phyloP scores from a whole-genome alignment of 2,113 vertebrate species.

The Gallinago jamesoni region DNA sequence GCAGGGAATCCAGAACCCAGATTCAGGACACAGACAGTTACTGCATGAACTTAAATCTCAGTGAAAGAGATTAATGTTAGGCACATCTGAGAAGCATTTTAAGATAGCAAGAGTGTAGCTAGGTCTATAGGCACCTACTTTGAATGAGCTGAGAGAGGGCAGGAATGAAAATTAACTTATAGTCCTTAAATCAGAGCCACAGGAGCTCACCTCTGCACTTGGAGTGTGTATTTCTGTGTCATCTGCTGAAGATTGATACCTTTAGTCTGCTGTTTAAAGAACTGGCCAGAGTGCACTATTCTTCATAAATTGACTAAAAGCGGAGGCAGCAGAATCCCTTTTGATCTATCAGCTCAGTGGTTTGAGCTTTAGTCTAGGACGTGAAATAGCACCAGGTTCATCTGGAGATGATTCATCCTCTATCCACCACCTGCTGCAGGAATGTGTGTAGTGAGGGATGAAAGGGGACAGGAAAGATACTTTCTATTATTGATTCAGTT shows the following conservation, averaged over 20 bases:
- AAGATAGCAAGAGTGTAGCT: not conserved
- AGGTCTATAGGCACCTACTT: not conserved
- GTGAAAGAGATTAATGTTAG: not conserved
- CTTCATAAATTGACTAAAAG: not conserved
- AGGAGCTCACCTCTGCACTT: not conserved
- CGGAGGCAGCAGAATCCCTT: not conserved
- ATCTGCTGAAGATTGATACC: not conserved
- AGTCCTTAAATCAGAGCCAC: not conserved
- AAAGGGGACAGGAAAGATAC: not conserved
- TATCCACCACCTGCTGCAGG: not conserved
- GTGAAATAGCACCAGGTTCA: not conserved
- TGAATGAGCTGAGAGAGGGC: not conserved
- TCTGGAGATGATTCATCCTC: not conserved
- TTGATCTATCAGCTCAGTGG: not conserved
- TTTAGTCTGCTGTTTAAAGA: not conserved
- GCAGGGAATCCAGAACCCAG: not conserved
- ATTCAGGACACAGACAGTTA: not conserved
- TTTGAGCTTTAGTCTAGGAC: not conserved
- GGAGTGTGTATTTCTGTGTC: not conserved
- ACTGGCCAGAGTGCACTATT: not conserved
- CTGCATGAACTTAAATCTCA: not conserved
- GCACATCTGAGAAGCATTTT: not conserved
- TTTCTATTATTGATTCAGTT: not conserved
- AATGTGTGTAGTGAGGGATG: fast-evolving
- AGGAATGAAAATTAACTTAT: not conserved